Base-by-base conservation (phyloP, 2,797 vertebrate genomes). In the Enteromius viviparus region DNA sequence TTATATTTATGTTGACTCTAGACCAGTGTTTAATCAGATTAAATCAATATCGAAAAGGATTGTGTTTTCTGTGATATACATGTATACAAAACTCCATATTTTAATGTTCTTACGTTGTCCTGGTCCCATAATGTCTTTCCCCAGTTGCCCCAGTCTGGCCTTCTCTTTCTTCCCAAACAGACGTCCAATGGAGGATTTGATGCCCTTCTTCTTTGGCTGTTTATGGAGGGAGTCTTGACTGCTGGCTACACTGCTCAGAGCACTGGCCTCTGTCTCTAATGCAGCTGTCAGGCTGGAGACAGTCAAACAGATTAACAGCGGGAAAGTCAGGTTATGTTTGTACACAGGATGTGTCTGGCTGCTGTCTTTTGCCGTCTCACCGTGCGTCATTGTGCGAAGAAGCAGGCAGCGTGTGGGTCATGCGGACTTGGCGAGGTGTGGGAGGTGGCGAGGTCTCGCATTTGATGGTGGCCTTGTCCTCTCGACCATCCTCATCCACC, bases 151-250 rank as follows among this genome's bases (percentile, higher is more conserved):
- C 84, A 99, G 90, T 58, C 98, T 94, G 82, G 96, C 97, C 89
- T 99, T 99, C 93, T 99, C 98, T 91, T 99, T 99, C 95, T 99
- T 99, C 90, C 98, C 98, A 1, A 99, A 99, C 88, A 99, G 93
- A 34, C 98, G 95, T n/a, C 98, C 98, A 85, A 99, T 99, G 84
- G 98, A 99, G 84, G 98, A 99, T 86, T 99, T 99, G 93, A 99
- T 99, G 89, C 98, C 98, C 92, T 99, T 99, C 92, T 99, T 99
- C 93, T 99, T 99, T 26, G 97, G 97, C 92, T 97, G 97, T 94
- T 99, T 99, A 92, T 98, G 96, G 55, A 99, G 95, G 32, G 98
- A 99, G 88, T 99, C 98, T 89, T 98, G 97, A 92, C 98, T 99
- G 94, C 98, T 99, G 85, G 90, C 96, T 82, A 97, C 92, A 86